Percentiles rank a stretch among this genome's conserved stretches.
These are phyloP conservation scores for Sebastes fasciatus DNA, from an alignment of 2,113 vertebrate species.

Conservation along the genomic window DNA sequence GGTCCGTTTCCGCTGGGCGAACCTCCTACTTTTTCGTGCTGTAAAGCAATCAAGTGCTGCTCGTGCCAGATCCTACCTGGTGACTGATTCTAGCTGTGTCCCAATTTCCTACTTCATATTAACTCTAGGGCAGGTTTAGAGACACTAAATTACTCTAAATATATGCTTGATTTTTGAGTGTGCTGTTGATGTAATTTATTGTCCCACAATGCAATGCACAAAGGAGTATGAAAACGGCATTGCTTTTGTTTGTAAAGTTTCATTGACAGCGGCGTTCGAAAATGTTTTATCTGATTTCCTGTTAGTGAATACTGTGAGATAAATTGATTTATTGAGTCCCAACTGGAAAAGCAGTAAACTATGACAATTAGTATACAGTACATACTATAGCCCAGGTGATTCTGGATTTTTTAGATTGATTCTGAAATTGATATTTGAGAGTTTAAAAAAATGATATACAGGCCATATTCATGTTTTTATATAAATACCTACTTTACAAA, in stretches of 20 bases:
- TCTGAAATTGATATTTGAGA: not conserved
- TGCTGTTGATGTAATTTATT: not conserved
- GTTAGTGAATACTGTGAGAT: not conserved
- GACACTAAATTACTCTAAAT: not conserved
- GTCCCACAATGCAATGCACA: not conserved
- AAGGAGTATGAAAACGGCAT: not conserved
- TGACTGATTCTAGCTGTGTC: not conserved
- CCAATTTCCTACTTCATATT: slow-evolving; percentile 15
- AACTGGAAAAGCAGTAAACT: not conserved
- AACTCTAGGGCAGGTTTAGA: not conserved
- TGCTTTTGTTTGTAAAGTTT: not conserved
- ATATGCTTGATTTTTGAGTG: not conserved
- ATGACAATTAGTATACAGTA: not conserved
- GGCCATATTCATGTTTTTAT: not conserved
- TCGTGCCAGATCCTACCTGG: not conserved
- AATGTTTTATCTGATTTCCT: not conserved
- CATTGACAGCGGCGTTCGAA: not conserved
- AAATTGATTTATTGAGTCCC: not conserved
- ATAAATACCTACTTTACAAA: not conserved
- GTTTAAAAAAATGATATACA: not conserved
- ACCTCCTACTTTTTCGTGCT: not conserved
- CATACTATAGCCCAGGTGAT: not conserved
- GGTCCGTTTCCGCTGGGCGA: not conserved
- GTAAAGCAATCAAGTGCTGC: not conserved
- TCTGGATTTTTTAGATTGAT: not conserved